A percentile compares a stretch with the other conserved stretches of the same genome.
Evolutionary conservation across 2,888 invertebrate genomes (phyloP).

Genomic region (Microctonus brassicae): DNA sequence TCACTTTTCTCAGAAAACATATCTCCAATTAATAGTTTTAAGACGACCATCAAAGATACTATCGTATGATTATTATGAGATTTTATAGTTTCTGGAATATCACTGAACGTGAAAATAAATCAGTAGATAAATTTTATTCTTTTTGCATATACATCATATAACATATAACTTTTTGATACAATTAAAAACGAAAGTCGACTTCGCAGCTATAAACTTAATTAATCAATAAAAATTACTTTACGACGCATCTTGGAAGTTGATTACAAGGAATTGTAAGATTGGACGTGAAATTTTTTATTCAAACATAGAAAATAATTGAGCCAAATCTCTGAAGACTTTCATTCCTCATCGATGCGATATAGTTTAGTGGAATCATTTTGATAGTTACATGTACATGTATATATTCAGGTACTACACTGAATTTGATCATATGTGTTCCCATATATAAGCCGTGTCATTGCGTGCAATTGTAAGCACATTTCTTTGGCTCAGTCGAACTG

Average conservation of each 20-base stretch:
- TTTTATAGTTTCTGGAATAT: constrained; percentile 7
- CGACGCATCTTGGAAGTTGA: constrained; percentile 7
- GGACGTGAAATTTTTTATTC: not conserved
- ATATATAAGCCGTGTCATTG: not conserved
- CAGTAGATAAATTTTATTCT: constrained; percentile 2
- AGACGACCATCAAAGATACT: constrained; percentile 37
- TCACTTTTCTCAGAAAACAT: not conserved
- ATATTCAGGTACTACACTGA: not conserved
- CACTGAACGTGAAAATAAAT: not conserved
- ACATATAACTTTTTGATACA: not conserved
- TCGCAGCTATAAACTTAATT: not conserved
- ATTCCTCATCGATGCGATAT: not conserved
- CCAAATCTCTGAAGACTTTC: not conserved
- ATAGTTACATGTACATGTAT: not conserved
- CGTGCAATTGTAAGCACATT: constrained; percentile 19
- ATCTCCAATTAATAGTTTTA: not conserved
- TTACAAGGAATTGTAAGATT: not conserved
- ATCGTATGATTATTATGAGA: not conserved
- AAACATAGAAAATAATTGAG: not conserved
- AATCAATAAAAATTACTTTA: constrained; percentile 5
- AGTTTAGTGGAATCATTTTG: not conserved
- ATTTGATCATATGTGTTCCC: not conserved
- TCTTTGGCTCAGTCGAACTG: not conserved
- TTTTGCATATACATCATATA: no score
- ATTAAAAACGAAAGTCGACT: not conserved